A percentile compares a stretch with the other conserved stretches of the same genome.
These are phyloP conservation scores for Calephelis virginiensis DNA, from an alignment of 1,140 invertebrate genomes.

Conservation along the genomic window DNA sequence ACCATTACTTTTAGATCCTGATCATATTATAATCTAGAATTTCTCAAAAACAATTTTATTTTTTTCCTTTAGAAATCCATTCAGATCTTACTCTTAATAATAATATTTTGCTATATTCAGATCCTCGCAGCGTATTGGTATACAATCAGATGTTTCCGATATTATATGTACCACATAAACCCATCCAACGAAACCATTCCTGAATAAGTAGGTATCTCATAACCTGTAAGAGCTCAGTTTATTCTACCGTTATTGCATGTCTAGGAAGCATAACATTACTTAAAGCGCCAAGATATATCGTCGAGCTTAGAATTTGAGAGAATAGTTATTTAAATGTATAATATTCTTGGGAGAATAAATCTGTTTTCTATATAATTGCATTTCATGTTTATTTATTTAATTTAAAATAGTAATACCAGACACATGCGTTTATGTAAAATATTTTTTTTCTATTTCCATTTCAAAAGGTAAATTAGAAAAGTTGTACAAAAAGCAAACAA, in stretches of 20 bases:
- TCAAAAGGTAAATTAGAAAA: too few relatives aligned
- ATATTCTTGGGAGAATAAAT: too few relatives aligned
- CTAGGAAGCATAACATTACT: slow-evolving; percentile 35
- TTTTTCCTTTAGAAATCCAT: too few relatives aligned
- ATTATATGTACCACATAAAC: background rate
- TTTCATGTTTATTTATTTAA: too few relatives aligned
- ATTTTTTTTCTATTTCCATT: too few relatives aligned
- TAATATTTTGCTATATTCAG: background rate
- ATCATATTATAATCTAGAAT: too few relatives aligned
- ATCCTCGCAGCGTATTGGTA: background rate
- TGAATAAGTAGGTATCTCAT: slow-evolving; percentile 25
- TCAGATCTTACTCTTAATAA: background rate
- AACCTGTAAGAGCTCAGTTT: slow-evolving; percentile 26
- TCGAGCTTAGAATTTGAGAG: slow-evolving; percentile 19
- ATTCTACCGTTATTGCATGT: slow-evolving; percentile 34
- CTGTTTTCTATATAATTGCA: too few relatives aligned
- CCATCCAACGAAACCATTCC: background rate
- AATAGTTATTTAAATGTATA: slow-evolving; percentile 21
- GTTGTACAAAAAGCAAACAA: too few relatives aligned
- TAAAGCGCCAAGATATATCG: slow-evolving; percentile 31
- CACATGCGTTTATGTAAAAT: too few relatives aligned
- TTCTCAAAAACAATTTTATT: too few relatives aligned
- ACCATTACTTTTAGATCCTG: too few relatives aligned
- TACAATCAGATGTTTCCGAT: background rate
- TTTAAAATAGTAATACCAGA: too few relatives aligned